These are phyloP conservation scores for Zingel zingel DNA, from an alignment of 2,113 vertebrate genomes.

Conservation along the genomic window DNA sequence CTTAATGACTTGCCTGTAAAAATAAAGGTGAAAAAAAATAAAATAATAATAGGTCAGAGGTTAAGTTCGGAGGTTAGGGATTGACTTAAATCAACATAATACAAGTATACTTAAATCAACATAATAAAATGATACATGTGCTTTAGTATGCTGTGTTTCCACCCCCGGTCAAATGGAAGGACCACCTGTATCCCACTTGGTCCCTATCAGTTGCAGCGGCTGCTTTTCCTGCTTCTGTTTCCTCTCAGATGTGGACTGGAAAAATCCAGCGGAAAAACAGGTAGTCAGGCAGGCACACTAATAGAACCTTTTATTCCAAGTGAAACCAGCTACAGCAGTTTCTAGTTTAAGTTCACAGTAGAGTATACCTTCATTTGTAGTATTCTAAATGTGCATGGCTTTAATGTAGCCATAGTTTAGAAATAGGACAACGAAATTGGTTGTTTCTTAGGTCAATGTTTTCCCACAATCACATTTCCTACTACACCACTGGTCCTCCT, in stretches of 20 bases:
- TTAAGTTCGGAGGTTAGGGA: not conserved
- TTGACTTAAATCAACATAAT: not conserved
- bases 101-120: not conserved
- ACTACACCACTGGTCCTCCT: accelerated
- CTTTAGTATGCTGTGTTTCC: constrained; percentile 5
- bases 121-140: not conserved
- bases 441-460: constrained; percentile 14
- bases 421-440: not conserved
- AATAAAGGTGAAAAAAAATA: too few relatives aligned
- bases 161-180: constrained; percentile 30
- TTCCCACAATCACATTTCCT: constrained; percentile 22
- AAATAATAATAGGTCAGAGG: not conserved
- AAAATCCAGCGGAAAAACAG: constrained; percentile 41
- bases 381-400: not conserved
- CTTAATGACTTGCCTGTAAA: too few relatives aligned
- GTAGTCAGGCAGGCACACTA: not conserved
- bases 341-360: not conserved
- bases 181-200: constrained; percentile 50
- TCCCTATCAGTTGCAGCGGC: constrained; percentile 18
- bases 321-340: constrained; percentile 31
- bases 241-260: constrained; percentile 54
- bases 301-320: constrained; percentile 24
- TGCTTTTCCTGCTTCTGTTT: constrained; percentile 48
- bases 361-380: not conserved
- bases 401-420: not conserved